phyloP scores from a whole-genome alignment of 2,888 invertebrate genomes.

The Apamea sordens region DNA sequence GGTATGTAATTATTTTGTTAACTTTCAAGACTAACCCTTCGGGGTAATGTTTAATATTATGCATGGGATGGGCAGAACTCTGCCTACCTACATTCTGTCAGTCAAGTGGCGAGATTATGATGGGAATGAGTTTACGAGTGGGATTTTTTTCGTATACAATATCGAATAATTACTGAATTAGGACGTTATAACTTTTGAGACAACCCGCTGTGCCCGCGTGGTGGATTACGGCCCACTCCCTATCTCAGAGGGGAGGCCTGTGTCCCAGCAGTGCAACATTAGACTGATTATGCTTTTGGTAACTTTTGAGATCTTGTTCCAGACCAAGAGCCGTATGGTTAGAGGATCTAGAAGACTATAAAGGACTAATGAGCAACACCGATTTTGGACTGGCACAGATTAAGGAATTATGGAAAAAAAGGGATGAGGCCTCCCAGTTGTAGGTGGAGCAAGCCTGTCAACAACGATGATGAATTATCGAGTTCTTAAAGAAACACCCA shows the following conservation, averaged over 20 bases:
- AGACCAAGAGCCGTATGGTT: neutral
- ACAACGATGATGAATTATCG: neutral
- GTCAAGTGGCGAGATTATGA: no score
- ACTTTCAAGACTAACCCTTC: slow-evolving; percentile 7
- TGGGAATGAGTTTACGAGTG: no score
- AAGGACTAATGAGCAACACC: rapidly evolving
- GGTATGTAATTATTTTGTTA: slow-evolving; percentile 41
- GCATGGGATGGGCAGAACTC: neutral
- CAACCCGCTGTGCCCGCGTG: neutral
- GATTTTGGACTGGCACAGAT: neutral
- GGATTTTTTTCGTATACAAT: no score
- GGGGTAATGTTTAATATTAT: neutral
- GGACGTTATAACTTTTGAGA: neutral
- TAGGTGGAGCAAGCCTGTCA: rapidly evolving
- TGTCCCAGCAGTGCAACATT: neutral
- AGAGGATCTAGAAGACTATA: neutral
- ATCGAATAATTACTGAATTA: neutral
- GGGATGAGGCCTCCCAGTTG: rapidly evolving
- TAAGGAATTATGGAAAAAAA: neutral
- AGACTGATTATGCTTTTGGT: neutral
- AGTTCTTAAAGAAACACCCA: neutral
- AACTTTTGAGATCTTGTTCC: neutral
- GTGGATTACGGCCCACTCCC: neutral
- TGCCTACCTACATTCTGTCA: neutral
- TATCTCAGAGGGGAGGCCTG: neutral